A percentile compares a stretch with the other conserved stretches of the same genome.
These are phyloP conservation scores for Pocillopora verrucosa DNA, from an alignment of 64 coral and sea anemone species.

Conservation along the genomic window DNA sequence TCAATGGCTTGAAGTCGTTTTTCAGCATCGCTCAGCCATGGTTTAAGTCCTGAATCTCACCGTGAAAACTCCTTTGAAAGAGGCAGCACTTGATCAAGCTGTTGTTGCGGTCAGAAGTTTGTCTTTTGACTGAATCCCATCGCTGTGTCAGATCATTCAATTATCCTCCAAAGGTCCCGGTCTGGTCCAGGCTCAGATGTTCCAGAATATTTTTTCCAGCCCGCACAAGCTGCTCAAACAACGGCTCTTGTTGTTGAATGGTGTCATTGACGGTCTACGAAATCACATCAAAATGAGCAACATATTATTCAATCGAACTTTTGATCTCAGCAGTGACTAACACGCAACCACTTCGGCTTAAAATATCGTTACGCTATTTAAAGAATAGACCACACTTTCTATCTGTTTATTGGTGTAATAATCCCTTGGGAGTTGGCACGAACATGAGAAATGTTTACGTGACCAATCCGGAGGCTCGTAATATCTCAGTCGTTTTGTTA, in stretches of 20 bases:
- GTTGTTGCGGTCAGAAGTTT: slow-evolving; percentile 84
- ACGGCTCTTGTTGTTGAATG: slow-evolving; percentile 80
- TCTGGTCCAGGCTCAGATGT: slow-evolving; percentile 93
- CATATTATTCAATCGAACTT: background rate
- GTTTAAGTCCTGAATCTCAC: slow-evolving; percentile 70
- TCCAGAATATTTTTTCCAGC: slow-evolving; percentile 75
- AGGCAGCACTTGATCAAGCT: slow-evolving; percentile 78
- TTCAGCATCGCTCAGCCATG: slow-evolving; percentile 84
- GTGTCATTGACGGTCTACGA: slow-evolving; percentile 73
- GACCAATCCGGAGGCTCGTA: too few species aligned
- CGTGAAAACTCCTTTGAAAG: slow-evolving; percentile 80
- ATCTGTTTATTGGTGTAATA: too few species aligned
- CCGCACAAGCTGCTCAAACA: slow-evolving; percentile 85
- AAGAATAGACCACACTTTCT: too few species aligned
- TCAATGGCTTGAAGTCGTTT: slow-evolving; percentile 72
- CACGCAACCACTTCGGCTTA: too few species aligned
- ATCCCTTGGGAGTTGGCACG: too few species aligned
- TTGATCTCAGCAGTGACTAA: background rate
- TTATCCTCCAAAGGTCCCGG: slow-evolving; percentile 79
- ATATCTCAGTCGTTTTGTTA: too few species aligned
- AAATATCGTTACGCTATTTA: too few species aligned
- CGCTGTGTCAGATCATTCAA: slow-evolving; percentile 88
- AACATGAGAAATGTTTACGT: too few species aligned
- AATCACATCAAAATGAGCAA: background rate
- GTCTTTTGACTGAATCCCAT: slow-evolving; percentile 72